phyloP scores from a whole-genome alignment of 2,113 vertebrate genomes.

The rabbit (Oryctolagus cuniculus) region DNA sequence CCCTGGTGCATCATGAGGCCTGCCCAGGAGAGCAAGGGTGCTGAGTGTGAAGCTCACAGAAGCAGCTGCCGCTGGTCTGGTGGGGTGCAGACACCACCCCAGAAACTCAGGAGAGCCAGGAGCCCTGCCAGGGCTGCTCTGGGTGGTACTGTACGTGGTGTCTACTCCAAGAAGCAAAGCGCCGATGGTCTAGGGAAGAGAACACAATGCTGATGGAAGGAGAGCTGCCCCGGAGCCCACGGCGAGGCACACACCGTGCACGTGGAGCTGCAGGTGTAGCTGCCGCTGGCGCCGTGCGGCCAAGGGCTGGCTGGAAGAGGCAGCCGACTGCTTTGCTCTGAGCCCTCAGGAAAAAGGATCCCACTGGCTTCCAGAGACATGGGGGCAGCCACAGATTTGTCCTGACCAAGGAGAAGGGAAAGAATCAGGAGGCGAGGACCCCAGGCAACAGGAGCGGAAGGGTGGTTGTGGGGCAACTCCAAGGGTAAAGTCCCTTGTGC shows the following conservation, averaged over 20 bases:
- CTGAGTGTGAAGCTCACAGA: conserved; percentile 61
- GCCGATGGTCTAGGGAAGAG: not conserved
- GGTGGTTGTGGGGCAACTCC: not conserved
- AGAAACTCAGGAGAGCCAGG: conserved; percentile 34
- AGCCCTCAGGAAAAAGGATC: not conserved
- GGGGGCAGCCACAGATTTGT: not conserved
- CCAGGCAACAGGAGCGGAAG: not conserved
- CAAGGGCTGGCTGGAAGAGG: not conserved
- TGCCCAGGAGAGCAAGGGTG: conserved; percentile 12
- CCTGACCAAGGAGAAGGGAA: not conserved
- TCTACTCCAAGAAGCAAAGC: conserved; percentile 53
- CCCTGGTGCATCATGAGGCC: not conserved
- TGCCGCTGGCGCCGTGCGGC: too few relatives aligned
- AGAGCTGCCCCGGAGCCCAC: conserved; percentile 23
- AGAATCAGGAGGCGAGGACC: not conserved
- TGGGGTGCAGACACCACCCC: conserved; percentile 34
- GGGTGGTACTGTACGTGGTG: conserved; percentile 7
- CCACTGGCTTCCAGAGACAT: not conserved
- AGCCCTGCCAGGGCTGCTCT: conserved; percentile 11
- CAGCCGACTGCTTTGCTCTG: not conserved
- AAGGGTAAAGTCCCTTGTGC: not conserved
- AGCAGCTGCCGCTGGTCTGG: conserved; percentile 35
- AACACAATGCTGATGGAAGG: conserved; percentile 47
- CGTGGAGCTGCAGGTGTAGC: too few relatives aligned
- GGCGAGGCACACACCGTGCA: not conserved